Evolutionary conservation across 2,797 vertebrate genomes (phyloP).

Genomic region (Lagodon rhomboides): DNA sequence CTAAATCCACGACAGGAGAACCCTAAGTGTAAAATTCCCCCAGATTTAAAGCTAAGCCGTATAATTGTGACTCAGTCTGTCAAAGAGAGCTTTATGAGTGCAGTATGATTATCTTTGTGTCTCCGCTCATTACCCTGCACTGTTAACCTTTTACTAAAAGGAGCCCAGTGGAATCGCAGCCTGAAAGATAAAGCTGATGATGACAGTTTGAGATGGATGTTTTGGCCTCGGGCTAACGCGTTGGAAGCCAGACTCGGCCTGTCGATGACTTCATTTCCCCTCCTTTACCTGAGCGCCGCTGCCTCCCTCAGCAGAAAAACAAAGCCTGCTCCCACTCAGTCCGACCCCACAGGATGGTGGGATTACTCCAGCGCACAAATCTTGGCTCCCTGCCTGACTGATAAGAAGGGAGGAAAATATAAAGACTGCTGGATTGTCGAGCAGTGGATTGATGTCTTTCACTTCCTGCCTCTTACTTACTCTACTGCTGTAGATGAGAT

Average conservation of each 20-base stretch:
- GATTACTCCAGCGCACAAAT: conserved; percentile 31
- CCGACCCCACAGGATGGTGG: conserved; percentile 60
- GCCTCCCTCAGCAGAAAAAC: conserved; percentile 52
- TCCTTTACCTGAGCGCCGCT: conserved; percentile 33
- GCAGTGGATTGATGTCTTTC: conserved; percentile 18
- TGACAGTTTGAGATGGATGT: conserved; percentile 67
- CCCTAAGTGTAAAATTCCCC: neutral
- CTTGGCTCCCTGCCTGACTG: conserved; percentile 35
- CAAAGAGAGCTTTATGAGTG: conserved; percentile 36
- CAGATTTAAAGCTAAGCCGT: conserved; percentile 45
- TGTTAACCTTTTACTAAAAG: conserved; percentile 58
- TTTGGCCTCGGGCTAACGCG: conserved; percentile 61
- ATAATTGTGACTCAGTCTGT: conserved; percentile 46
- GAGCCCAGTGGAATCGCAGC: conserved; percentile 14
- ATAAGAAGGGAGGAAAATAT: conserved; percentile 35
- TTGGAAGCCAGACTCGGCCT: conserved; percentile 60
- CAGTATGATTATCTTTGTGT: conserved; percentile 34
- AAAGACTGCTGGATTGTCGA: conserved; percentile 2
- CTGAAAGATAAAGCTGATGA: conserved; percentile 52
- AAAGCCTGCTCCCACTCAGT: conserved; percentile 18
- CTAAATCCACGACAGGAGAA: neutral
- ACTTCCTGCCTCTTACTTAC: conserved; percentile 8
- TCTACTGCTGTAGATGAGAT: conserved; percentile 36
- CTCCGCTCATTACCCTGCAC: conserved; percentile 43
- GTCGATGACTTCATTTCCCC: conserved; percentile 63